These are phyloP conservation scores for Corythaixoides concolor DNA, from an alignment of 2,113 vertebrate genomes.

Conservation along the genomic window DNA sequence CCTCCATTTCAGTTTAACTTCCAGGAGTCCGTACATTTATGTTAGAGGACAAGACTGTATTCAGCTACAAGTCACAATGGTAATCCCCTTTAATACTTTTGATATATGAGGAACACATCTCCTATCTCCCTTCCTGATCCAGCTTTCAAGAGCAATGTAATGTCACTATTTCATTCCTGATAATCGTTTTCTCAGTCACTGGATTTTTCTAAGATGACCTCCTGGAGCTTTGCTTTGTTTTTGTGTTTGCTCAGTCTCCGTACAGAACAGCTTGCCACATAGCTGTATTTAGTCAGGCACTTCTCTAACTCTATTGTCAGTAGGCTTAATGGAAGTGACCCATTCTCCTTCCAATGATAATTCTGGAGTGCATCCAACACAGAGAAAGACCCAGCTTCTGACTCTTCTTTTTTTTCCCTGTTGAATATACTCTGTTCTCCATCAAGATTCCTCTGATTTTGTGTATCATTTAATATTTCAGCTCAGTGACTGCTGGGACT, in stretches of 20 bases:
- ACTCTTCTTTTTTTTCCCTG: fast-evolving
- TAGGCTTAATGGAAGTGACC: background rate
- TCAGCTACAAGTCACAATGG: background rate
- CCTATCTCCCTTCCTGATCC: background rate
- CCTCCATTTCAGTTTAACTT: background rate
- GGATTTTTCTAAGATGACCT: background rate
- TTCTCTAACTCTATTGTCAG: background rate
- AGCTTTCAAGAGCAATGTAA: conserved; percentile 20
- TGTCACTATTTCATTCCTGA: background rate
- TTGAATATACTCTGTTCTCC: background rate
- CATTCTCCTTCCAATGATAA: background rate
- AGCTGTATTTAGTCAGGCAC: background rate
- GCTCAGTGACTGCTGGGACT: background rate
- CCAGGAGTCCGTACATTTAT: background rate
- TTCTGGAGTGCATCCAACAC: background rate
- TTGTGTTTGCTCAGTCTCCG: background rate
- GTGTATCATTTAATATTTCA: background rate
- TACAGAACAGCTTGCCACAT: background rate
- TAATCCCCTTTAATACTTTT: background rate
- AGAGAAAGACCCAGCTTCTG: background rate
- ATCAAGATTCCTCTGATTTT: background rate
- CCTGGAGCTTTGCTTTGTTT: background rate
- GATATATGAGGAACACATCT: background rate
- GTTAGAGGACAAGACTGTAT: background rate
- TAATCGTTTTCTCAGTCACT: background rate